These are phyloP conservation scores for Procambarus virginalis DNA, from an alignment of 1,140 invertebrate species.

Conservation along the genomic window DNA sequence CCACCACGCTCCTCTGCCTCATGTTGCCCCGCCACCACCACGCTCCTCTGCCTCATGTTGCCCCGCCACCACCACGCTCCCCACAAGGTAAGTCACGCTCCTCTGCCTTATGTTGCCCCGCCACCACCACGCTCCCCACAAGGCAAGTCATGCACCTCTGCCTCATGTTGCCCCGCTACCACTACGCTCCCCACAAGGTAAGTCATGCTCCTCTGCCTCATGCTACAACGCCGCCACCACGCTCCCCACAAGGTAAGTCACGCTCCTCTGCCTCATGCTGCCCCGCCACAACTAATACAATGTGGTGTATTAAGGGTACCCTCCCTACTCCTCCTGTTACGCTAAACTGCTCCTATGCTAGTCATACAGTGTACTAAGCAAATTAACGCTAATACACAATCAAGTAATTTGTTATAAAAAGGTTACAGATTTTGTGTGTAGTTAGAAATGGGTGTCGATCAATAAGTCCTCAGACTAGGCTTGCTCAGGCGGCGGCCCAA, in stretches of 20 bases:
- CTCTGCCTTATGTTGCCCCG: constrained; percentile 37
- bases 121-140: background rate
- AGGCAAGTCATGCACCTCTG: constrained; percentile 10
- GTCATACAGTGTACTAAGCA: no score
- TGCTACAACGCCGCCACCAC: background rate
- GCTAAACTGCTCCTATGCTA: no score
- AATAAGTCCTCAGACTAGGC: no score
- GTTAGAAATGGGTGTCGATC: no score
- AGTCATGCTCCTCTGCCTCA: constrained; percentile 5
- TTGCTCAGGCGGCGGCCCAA: no score
- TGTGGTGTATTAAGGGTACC: no score
- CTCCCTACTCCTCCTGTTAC: no score
- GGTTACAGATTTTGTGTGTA: no score
- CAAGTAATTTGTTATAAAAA: no score
- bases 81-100: constrained; percentile 18
- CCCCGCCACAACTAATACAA: background rate
- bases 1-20: background rate
- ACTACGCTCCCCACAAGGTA: background rate
- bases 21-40: background rate
- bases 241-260: background rate
- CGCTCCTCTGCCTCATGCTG: background rate
- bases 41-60: constrained; percentile 39
- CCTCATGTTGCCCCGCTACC: constrained; percentile 11
- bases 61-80: background rate
- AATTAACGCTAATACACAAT: no score